Evolutionary conservation across 2,888 invertebrate species (phyloP).

Genomic region (Hirudinaria manillensis): DNA sequence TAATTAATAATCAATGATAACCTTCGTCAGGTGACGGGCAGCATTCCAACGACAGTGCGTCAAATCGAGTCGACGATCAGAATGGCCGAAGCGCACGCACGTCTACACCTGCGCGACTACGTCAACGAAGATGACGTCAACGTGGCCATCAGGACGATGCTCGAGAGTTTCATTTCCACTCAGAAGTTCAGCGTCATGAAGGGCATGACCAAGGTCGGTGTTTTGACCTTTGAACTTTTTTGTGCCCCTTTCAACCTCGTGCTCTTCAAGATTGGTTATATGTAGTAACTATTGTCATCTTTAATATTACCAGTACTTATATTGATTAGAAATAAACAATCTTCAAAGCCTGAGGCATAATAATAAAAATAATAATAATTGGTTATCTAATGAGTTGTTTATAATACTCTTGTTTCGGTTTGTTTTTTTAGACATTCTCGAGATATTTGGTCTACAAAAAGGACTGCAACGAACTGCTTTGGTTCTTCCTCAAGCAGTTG

Average conservation of each 20-base stretch:
- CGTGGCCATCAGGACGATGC: slow-evolving; percentile 90
- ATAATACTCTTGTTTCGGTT: too few species aligned
- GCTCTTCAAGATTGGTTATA: neutral
- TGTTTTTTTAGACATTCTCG: neutral
- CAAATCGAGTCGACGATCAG: slow-evolving; percentile 97
- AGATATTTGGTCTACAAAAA: slow-evolving; percentile 86
- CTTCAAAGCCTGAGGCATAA: too few species aligned
- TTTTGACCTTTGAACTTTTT: neutral
- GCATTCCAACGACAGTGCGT: slow-evolving; percentile 92
- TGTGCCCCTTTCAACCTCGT: neutral
- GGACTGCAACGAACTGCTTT: slow-evolving; percentile 88
- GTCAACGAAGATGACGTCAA: slow-evolving; percentile 84
- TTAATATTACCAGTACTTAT: neutral
- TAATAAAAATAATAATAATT: too few species aligned
- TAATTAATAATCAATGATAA: too few species aligned
- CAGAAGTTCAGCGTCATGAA: slow-evolving; percentile 98
- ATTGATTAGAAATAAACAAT: too few species aligned
- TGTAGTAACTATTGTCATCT: neutral
- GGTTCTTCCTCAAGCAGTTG: slow-evolving; percentile 87
- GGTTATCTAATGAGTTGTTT: too few species aligned
- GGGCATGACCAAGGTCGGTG: slow-evolving; percentile 76
- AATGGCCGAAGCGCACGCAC: slow-evolving; percentile 93
- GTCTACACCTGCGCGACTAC: slow-evolving; percentile 84
- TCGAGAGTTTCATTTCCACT: slow-evolving; percentile 96
- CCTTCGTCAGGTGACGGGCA: slow-evolving; percentile 87